Conservation (phyloP, 2,113 vertebrate species). For the Mesocricetus auratus region DNA sequence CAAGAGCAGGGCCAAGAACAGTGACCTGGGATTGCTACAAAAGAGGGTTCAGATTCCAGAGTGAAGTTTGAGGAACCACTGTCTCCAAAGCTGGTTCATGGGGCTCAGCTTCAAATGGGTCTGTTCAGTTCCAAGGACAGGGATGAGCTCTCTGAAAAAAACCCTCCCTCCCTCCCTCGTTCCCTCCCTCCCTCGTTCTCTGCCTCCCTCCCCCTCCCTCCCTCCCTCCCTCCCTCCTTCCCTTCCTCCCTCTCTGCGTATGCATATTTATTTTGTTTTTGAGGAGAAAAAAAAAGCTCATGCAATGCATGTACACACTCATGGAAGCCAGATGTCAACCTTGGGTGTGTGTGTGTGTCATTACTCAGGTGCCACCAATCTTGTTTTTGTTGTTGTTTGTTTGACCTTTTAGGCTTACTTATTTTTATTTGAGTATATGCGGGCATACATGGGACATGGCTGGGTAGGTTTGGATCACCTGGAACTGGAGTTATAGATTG, state of each 20-base stretch:
- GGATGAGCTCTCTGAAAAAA: background rate
- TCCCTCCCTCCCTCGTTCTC: rapidly evolving
- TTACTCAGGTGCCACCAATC: background rate
- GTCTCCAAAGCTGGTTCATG: background rate
- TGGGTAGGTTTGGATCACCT: background rate
- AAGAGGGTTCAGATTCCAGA: background rate
- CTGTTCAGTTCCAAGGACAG: background rate
- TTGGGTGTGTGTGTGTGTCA: background rate
- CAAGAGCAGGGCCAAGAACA: background rate
- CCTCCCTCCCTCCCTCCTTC: background rate
- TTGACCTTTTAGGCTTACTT: background rate
- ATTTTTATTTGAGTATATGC: background rate
- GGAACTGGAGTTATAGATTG: background rate
- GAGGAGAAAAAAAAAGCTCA: background rate
- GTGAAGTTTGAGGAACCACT: too few relatives aligned
- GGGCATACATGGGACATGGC: background rate
- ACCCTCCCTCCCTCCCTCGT: background rate
- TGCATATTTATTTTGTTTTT: background rate
- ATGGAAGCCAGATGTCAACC: background rate
- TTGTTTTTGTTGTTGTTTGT: background rate
- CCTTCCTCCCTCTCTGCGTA: background rate
- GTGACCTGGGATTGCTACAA: background rate
- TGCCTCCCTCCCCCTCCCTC: rapidly evolving
- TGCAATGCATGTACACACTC: background rate
- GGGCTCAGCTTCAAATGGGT: background rate